These are phyloP conservation scores for Brenthis ino DNA, from an alignment of 2,888 invertebrate species.

Conservation along the genomic window DNA sequence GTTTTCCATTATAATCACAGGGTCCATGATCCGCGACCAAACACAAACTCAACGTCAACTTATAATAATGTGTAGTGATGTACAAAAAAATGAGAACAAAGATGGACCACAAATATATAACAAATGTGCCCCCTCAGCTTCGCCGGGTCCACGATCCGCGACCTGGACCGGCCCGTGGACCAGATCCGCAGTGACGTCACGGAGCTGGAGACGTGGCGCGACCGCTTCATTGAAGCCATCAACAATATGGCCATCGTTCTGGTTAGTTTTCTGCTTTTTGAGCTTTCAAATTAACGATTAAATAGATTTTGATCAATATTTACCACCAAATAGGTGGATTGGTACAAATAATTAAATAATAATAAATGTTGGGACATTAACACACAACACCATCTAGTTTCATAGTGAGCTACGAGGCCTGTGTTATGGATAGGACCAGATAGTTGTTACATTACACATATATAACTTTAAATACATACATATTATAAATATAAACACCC, in stretches of 20 bases:
- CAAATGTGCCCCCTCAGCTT: constrained; percentile 50
- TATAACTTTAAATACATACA: too few species aligned
- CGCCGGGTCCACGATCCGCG: constrained; percentile 73
- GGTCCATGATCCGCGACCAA: constrained; percentile 74
- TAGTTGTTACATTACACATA: too few species aligned
- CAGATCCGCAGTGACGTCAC: constrained; percentile 83
- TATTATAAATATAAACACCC: too few species aligned
- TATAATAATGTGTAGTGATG: too few species aligned
- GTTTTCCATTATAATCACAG: constrained; percentile 57
- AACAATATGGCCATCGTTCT: constrained; percentile 55
- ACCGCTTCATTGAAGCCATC: constrained; percentile 86
- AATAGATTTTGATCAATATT: neutral
- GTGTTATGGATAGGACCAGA: too few species aligned
- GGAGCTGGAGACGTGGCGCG: constrained; percentile 87
- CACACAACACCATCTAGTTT: too few species aligned
- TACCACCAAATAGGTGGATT: too few species aligned
- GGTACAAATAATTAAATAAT: too few species aligned
- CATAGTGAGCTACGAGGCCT: too few species aligned
- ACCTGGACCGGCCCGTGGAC: constrained; percentile 84
- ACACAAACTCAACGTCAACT: too few species aligned
- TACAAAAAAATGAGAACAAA: too few species aligned
- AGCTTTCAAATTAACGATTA: neutral
- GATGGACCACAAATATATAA: neutral
- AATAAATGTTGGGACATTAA: too few species aligned
- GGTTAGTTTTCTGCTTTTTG: constrained; percentile 29